A percentile compares a stretch with the other conserved stretches of the same genome.
Evolutionary conservation across 1,140 invertebrate genomes (phyloP).

Genomic region (Drosophila ambigua): DNA sequence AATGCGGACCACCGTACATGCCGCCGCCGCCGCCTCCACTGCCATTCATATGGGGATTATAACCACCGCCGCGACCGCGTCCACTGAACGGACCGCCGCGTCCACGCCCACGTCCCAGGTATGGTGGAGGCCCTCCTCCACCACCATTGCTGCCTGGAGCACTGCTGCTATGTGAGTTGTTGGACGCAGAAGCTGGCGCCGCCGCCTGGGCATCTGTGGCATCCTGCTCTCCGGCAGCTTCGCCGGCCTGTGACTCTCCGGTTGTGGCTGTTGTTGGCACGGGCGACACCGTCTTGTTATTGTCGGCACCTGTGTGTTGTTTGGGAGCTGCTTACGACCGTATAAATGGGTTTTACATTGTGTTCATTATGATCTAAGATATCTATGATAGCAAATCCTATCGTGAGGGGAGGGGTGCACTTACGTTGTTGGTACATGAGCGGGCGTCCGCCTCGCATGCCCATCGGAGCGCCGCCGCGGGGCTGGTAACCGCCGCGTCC

Average conservation of each 20-base stretch:
- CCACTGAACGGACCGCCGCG: conserved; percentile 68
- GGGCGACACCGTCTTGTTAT: conserved; percentile 80
- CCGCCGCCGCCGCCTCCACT: conserved; percentile 57
- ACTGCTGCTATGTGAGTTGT: conserved; percentile 45
- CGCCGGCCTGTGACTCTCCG: conserved; percentile 22
- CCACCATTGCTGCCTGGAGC: conserved; percentile 40
- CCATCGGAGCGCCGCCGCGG: conserved; percentile 75
- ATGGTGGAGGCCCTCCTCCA: conserved; percentile 56
- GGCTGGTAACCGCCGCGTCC: conserved; percentile 72
- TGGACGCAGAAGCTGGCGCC: conserved; percentile 31
- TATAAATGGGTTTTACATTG: conserved; percentile 14
- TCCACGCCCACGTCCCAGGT: conserved; percentile 68
- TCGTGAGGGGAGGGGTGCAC: conserved; percentile 13
- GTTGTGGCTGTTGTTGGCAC: conserved; percentile 61
- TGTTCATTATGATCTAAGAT: background rate
- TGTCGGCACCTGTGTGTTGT: conserved; percentile 80
- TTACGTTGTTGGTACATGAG: conserved; percentile 78
- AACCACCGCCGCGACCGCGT: conserved; percentile 73
- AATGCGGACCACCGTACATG: conserved; percentile 63
- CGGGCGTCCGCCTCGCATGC: conserved; percentile 77
- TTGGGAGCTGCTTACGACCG: conserved; percentile 64
- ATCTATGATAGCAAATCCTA: too few relatives aligned
- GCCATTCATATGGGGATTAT: conserved; percentile 77
- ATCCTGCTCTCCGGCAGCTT: conserved; percentile 28
- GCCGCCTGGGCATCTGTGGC: conserved; percentile 38